Conservation (phyloP, 37 sponge, comb jelly and placozoan species). For the Diacarnus erythraeanus region DNA sequence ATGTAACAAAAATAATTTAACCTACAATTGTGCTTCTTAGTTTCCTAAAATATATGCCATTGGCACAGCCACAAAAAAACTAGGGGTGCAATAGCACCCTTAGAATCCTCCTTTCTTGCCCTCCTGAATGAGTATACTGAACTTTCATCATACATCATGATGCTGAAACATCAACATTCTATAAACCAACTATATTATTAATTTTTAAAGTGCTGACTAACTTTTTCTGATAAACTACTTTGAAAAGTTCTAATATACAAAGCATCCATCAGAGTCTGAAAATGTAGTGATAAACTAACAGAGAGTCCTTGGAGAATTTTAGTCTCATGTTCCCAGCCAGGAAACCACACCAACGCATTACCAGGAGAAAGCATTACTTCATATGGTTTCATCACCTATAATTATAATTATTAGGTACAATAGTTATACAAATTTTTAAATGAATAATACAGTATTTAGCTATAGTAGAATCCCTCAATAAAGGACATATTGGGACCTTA, state of each 20-base stretch:
- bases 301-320: slow-evolving; percentile 32
- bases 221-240: slow-evolving; percentile 3
- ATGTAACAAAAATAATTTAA: too few species aligned
- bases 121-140: neutral
- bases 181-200: neutral
- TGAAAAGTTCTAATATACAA: slow-evolving; percentile 23
- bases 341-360: slow-evolving; percentile 60
- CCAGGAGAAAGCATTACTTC: slow-evolving; percentile 29
- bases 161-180: too few species aligned
- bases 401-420: neutral
- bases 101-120: neutral
- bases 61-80: too few species aligned
- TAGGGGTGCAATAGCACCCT: too few species aligned
- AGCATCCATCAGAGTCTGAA: neutral
- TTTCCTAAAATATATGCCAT: too few species aligned
- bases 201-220: neutral
- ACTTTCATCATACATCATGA: neutral
- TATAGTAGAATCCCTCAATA: too few species aligned
- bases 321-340: slow-evolving; percentile 70
- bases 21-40: too few species aligned
- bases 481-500: too few species aligned
- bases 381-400: slow-evolving; percentile 11
- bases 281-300: slow-evolving; percentile 53
- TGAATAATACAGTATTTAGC: too few species aligned
- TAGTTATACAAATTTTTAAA: neutral